Evolutionary conservation across 2,113 vertebrate species (phyloP), one percentile per base, ranked within the genome.

Genomic region (Ceyx cyanopectus): DNA sequence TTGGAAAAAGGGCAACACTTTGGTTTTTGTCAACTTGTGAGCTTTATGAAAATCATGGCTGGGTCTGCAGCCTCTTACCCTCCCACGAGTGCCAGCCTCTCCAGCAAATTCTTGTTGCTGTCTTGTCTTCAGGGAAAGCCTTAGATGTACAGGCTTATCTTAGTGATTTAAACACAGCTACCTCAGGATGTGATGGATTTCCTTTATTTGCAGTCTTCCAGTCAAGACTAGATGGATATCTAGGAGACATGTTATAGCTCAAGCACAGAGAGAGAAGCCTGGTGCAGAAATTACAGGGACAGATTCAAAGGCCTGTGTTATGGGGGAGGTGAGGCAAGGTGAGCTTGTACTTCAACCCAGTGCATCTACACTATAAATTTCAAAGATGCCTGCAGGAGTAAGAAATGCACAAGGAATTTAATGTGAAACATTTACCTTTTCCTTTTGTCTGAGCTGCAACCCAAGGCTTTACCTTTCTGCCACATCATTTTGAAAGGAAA

Each of bases 111-210:
- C 54, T 34, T 86, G 80, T 78, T 86, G 66, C 76, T 84, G 48
- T 16, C 85, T 83, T 72, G 73, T 81, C 69, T 88, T 13, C 70
- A 63, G 67, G 70, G 85, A 45, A 58, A 93, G 37, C 63, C 78
- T 96, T 1, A 85, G 89, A 89, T 66, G 84, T 73, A 43, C 27
- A 20, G 62, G 62, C 87, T 96, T 93, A 93, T 96, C 95, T 93
- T 17, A 10, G 91, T 95, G 94, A 94, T 94, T 96, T 95, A 95
- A 90, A 30, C 92, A 6, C 89, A 27, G 91, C 91, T 92, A 92
- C 92, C 92, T 82, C 5, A 60, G 92, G 86, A 67, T 46, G 74
- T 66, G 92, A 93, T 76, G 89, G 95, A 92, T 94, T 94, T 90
- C 77, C 81, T 81, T 3, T 66, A 51, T 61, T 51, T 41, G 77